These are phyloP conservation scores for Agriotes lineatus DNA, from an alignment of 2,888 invertebrate species.

Conservation along the genomic window DNA sequence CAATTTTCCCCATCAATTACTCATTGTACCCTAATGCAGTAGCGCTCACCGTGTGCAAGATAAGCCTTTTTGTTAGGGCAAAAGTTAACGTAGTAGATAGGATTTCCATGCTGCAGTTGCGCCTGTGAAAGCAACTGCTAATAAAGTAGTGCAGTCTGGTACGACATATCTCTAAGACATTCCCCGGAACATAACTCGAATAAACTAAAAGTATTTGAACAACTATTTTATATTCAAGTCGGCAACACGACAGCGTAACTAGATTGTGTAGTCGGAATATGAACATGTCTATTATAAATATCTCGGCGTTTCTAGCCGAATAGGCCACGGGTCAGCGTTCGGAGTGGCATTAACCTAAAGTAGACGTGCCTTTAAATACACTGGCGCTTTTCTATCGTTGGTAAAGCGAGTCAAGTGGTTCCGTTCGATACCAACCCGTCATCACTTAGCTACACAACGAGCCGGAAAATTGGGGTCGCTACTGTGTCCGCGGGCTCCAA, in stretches of 20 bases:
- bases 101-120: too few species aligned
- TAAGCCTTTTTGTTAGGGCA: too few species aligned
- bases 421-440: constrained; percentile 56
- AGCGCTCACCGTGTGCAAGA: too few species aligned
- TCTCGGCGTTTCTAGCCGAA: constrained; percentile 15
- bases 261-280: constrained; percentile 25
- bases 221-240: constrained; percentile 30
- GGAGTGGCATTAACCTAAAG: constrained; percentile 36
- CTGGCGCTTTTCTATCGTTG: constrained; percentile 46
- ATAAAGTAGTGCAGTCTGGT: constrained; percentile 14
- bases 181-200: constrained; percentile 22
- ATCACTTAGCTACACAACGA: constrained; percentile 63
- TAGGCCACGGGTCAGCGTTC: constrained; percentile 35
- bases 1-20: too few species aligned
- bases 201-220: constrained; percentile 27
- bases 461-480: constrained; percentile 60
- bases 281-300: constrained; percentile 35
- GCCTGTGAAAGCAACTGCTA: too few species aligned
- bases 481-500: constrained; percentile 45
- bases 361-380: constrained; percentile 46
- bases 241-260: constrained; percentile 23
- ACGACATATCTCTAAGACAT: constrained; percentile 17
- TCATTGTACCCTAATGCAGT: too few species aligned
- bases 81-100: too few species aligned
- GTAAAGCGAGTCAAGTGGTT: constrained; percentile 47